Evolutionary conservation across 2,888 invertebrate species (phyloP), one percentile per base, ranked within the genome.

Genomic region (Diplolepis rosae): DNA sequence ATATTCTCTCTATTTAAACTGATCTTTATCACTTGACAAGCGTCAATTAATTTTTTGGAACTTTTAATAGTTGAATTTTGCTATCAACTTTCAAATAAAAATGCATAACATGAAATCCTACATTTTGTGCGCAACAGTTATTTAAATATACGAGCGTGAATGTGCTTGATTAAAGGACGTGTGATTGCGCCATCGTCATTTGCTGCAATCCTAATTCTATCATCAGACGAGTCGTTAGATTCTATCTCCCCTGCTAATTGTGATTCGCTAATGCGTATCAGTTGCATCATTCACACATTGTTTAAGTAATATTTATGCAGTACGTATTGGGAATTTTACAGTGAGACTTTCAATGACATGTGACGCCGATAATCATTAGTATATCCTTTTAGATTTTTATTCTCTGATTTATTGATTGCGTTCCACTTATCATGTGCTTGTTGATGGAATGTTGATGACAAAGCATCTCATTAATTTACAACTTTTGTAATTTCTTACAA

Each of bases 261-360:
- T 61, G 39, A 61, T 61, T 61, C 24, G 61, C 61, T 61, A 39
- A 61, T 61, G 24, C 35, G 7, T 61, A 39, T 39, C 61, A 61
- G 39, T 61, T 61, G 61, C 61, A 61, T 61, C 61, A 61, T 61
- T 61, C 61, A 61, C 35, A 61, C 35, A 39, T 61, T 61, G 61
- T 61, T 61, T 35, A 24, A 24, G 13, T 22, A 35, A 22, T 61
- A 61, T 35, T 61, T 61, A 61, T 61, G 61, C 61, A 61, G 39
- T 39, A 22, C 35, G 35, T 39, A 24, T n/a, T n/a, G 24, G 32
- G 61, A 61, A 35, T 39, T 39, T 61, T 61, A 61, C 61, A 61
- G 24, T 61, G 56, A 39, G 56, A n/a, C 9, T 56, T 35, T 39
- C 39, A 61, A 61, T 61, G 61, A 61, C 61, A 61, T 39, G 5